Base-by-base conservation (phyloP, 2,797 vertebrate species). In the Semotilus atromaculatus region DNA sequence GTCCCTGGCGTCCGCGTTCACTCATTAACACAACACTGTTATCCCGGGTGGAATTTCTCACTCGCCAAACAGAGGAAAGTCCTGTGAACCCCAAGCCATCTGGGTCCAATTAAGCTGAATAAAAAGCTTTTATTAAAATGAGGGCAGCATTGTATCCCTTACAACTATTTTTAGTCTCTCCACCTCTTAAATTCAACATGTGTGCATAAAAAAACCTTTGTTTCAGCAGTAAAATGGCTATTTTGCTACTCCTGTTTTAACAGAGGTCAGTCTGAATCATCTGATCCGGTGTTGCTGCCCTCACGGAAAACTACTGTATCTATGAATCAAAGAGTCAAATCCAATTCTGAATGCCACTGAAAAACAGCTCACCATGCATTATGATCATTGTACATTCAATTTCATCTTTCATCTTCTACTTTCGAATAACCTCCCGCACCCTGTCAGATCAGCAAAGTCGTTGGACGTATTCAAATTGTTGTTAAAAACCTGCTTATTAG, bases 41-140 rank as follows among this genome's bases (percentile, higher is more conserved):
- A 93, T 89, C 79, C 76, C 67, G 86, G 75, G 75, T 92, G 90
- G 89, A 92, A 93, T 90, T 87, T 91, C 88, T 89, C 90, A 87
- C 55, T 51, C 58, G 80, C 40, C 87, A 90, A 92, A 91, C 86
- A 91, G 91, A 86, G 87, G 87, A 88, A 88, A 89, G 87, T 86
- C 88, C 85, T 40, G 55, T 81, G 67, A 84, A 85, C 85, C 81
- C 88, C 70, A 82, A 93, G 93, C 96, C 96, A 97, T 96, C 96
- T 97, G 96, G 94, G 94, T 96, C 90, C 90, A 94, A 96, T 97
- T 96, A 96, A 89, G 81, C 87, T 80, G 92, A 95, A 95, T 94
- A 94, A 93, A 94, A 94, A 90, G 79, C 43, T 89, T 89, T 87
- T 88, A 84, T 91, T 89, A 88, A 85, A 91, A 91, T 79, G 88